phyloP scores from a whole-genome alignment of 2,797 vertebrate genomes.

The Tragelaphus eurycerus region DNA sequence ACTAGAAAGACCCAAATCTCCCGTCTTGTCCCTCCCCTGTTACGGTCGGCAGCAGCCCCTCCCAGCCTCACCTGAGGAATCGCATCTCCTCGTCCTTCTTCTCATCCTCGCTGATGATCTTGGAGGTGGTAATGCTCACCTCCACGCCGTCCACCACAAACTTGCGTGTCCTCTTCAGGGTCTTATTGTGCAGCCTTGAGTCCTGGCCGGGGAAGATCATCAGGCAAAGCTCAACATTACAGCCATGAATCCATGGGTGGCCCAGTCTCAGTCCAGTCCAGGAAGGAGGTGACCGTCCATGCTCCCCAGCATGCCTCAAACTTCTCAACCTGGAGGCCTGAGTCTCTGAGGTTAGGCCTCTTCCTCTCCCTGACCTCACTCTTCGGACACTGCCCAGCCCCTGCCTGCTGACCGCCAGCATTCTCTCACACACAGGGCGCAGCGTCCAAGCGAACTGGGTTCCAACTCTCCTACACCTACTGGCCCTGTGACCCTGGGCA shows the following conservation, averaged over 20 bases:
- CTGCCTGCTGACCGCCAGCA: neutral
- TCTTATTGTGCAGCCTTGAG: constrained; percentile 88
- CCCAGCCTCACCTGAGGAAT: constrained; percentile 90
- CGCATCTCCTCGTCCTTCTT: constrained; percentile 99
- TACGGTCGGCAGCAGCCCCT: rapidly evolving
- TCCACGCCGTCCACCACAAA: constrained; percentile 95
- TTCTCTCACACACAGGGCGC: neutral
- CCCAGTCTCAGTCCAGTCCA: neutral
- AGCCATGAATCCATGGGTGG: neutral
- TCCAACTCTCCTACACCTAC: too few species aligned
- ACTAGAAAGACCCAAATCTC: neutral
- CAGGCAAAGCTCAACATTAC: neutral
- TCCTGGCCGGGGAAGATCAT: constrained; percentile 80
- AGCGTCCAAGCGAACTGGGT: neutral
- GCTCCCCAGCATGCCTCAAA: neutral
- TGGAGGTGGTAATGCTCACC: constrained; percentile 97
- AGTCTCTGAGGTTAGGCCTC: neutral
- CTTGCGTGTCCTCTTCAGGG: constrained; percentile 93
- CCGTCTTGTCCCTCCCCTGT: rapidly evolving
- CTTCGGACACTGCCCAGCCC: neutral
- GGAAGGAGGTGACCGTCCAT: neutral
- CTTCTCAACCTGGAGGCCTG: neutral
- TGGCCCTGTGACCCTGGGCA: neutral
- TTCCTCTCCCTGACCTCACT: neutral
- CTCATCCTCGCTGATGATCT: constrained; percentile 96